A percentile compares a stretch with the other conserved stretches of the same genome.
phyloP scores from a whole-genome alignment of 1,140 invertebrate species.

The Cotesia chilonis region DNA sequence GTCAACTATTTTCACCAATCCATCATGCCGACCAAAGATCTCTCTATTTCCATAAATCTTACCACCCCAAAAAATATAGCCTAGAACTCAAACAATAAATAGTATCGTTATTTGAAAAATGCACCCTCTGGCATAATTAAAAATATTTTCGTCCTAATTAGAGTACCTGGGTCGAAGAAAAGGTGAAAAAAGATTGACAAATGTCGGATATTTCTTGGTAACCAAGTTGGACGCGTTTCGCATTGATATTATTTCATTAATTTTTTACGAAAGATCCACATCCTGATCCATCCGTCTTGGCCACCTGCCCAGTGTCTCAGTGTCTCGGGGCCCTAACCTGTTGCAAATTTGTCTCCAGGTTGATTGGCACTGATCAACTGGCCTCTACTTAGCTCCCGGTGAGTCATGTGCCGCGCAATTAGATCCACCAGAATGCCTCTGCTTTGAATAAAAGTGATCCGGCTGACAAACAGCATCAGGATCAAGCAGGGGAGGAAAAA shows the following conservation, averaged over 20 bases:
- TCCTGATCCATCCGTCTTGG: background rate
- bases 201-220: constrained; percentile 41
- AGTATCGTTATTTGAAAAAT: too few species aligned
- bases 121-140: background rate
- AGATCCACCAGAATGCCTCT: background rate
- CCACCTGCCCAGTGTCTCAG: background rate
- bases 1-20: too few species aligned
- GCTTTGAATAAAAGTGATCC: background rate
- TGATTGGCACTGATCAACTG: constrained; percentile 33
- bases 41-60: too few species aligned
- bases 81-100: too few species aligned
- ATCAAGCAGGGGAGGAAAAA: too few species aligned
- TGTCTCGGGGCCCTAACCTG: background rate
- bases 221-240: constrained; percentile 60
- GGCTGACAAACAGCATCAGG: too few species aligned
- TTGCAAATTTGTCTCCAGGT: constrained; percentile 23
- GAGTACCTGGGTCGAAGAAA: background rate
- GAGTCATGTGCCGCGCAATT: constrained; percentile 8
- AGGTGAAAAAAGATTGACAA: background rate
- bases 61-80: too few species aligned
- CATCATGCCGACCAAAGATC: too few species aligned
- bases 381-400: background rate
- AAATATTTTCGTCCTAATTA: constrained; percentile 2
- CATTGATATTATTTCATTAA: constrained; percentile 66
- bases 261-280: constrained; percentile 50